These are phyloP conservation scores for Quadroppia sp. DNA, from an alignment of 2,888 invertebrate species.

Conservation along the genomic window DNA sequence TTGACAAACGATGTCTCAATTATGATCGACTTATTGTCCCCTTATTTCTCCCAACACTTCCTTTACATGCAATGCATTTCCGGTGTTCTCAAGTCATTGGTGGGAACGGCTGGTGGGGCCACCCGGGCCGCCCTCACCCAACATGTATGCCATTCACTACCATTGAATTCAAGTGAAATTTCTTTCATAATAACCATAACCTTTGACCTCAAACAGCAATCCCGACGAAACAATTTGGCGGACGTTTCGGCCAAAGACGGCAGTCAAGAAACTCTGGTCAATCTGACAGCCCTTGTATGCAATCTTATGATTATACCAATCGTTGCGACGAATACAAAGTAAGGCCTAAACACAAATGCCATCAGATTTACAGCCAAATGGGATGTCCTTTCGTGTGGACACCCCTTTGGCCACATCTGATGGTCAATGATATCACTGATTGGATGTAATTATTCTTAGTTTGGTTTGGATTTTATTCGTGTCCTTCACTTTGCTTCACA, in stretches of 20 bases:
- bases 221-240: conserved; percentile 79
- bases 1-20: conserved; percentile 84
- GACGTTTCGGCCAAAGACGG: conserved; percentile 93
- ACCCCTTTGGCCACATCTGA: conserved; percentile 20
- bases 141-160: conserved; percentile 57
- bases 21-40: conserved; percentile 76
- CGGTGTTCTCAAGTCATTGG: conserved; percentile 74
- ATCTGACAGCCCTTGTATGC: conserved; percentile 74
- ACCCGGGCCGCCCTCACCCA: conserved; percentile 88
- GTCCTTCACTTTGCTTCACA: conserved; percentile 69
- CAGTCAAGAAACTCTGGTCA: conserved; percentile 94
- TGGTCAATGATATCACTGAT: too few relatives aligned
- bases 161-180: neutral
- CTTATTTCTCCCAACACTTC: conserved; percentile 62
- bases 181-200: neutral
- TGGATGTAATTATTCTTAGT: conserved; percentile 51
- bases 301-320: conserved; percentile 70
- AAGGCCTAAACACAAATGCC: conserved; percentile 45
- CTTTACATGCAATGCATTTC: conserved; percentile 62
- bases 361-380: conserved; percentile 44
- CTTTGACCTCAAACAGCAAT: conserved; percentile 54
- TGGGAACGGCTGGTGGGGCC: conserved; percentile 81
- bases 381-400: conserved; percentile 37
- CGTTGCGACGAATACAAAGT: conserved; percentile 54
- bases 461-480: conserved; percentile 69